Evolutionary conservation across 2,113 vertebrate genomes (phyloP).

Genomic region (Callipepla squamata): DNA sequence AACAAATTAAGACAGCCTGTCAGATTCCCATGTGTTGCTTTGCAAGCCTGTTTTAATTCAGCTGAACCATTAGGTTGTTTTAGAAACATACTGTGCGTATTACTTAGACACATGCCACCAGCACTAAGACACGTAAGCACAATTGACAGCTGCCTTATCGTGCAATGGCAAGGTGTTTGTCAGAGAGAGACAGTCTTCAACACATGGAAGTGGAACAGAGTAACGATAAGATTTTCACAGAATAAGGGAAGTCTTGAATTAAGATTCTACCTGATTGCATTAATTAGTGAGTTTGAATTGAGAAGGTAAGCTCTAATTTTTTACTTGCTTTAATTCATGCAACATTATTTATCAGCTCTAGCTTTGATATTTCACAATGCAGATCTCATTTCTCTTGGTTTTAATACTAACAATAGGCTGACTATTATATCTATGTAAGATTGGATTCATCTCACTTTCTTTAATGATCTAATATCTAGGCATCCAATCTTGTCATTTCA

Average conservation of each 20-base stretch:
- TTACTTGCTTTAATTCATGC: not conserved
- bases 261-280: not conserved
- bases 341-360: not conserved
- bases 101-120: constrained; percentile 19
- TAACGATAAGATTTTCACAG: not conserved
- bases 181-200: not conserved
- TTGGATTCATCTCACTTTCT: not conserved
- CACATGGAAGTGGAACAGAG: not conserved
- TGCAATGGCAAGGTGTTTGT: not conserved
- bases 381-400: not conserved
- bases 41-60: constrained; percentile 14
- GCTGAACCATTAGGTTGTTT: not conserved
- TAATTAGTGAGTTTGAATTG: not conserved
- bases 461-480: constrained; percentile 26
- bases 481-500: not conserved
- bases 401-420: not conserved
- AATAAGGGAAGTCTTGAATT: not conserved
- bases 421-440: not conserved
- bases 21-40: not conserved
- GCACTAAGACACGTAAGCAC: not conserved
- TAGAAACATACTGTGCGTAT: not conserved
- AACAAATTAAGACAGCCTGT: not conserved
- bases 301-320: not conserved
- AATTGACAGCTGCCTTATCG: not conserved
- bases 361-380: not conserved